These are phyloP conservation scores for Hydrotaea diabolus DNA, from an alignment of 2,888 invertebrate species.

Conservation along the genomic window DNA sequence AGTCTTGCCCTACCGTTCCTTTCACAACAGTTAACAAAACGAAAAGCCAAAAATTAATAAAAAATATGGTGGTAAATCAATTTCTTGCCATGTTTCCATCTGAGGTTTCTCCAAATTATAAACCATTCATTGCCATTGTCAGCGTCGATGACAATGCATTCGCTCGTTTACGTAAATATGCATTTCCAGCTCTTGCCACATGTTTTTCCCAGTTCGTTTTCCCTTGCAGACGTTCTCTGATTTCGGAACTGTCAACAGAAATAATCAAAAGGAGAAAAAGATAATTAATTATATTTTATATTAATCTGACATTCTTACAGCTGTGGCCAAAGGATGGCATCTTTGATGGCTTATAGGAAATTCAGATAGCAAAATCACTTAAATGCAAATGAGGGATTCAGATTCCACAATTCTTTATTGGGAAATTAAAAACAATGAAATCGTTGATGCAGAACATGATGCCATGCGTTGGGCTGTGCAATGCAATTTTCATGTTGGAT, in stretches of 20 bases:
- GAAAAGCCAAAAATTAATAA: too few relatives aligned
- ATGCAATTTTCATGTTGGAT: too few relatives aligned
- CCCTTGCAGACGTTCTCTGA: not conserved
- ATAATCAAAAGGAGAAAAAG: not conserved
- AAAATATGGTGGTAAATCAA: not conserved
- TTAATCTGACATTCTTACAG: slow-evolving; percentile 9
- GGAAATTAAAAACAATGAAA: too few relatives aligned
- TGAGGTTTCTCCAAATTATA: not conserved
- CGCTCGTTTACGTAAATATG: not conserved
- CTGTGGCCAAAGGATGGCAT: not conserved
- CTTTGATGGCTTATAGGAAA: not conserved
- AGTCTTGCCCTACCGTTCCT: too few relatives aligned
- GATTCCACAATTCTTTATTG: too few relatives aligned
- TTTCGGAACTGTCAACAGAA: not conserved
- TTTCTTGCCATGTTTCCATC: not conserved
- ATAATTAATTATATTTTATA: slow-evolving; percentile 3
- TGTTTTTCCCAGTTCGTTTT: not conserved
- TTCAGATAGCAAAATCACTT: not conserved
- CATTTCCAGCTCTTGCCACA: not conserved
- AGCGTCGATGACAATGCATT: not conserved
- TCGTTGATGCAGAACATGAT: too few relatives aligned
- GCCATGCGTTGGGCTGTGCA: too few relatives aligned
- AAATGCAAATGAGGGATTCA: not conserved
- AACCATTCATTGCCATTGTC: slow-evolving; percentile 1
- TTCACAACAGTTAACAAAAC: too few relatives aligned